Conservation (phyloP, 2,113 vertebrate genomes). For the Nothoprocta pentlandii region DNA sequence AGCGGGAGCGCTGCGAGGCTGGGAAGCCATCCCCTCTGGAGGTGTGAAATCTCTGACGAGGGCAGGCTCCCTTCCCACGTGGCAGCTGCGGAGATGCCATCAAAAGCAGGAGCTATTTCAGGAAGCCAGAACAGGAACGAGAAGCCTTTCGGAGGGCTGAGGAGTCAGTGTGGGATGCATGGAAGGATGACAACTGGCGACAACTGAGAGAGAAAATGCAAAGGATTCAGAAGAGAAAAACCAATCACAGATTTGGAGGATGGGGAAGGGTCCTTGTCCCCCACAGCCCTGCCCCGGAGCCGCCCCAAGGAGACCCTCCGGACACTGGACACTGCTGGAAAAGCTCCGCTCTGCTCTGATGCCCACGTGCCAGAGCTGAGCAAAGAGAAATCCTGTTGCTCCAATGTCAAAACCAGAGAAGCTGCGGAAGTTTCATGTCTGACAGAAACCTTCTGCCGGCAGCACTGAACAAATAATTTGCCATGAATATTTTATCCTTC, state of each 20-base stretch:
- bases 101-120: slow-evolving; percentile 48
- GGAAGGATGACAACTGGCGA: slow-evolving; percentile 30
- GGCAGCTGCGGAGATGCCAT: slow-evolving; percentile 50
- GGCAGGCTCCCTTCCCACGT: slow-evolving; percentile 51
- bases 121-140: slow-evolving; percentile 33
- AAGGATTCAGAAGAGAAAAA: neutral
- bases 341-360: neutral
- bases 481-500: neutral
- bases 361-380: neutral
- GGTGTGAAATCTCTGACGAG: slow-evolving; percentile 59
- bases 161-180: slow-evolving; percentile 7
- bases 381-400: neutral
- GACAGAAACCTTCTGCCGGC: neutral
- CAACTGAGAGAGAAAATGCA: neutral
- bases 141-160: slow-evolving; percentile 39
- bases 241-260: neutral
- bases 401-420: neutral
- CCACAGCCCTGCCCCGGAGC: neutral
- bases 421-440: neutral
- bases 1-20: slow-evolving; percentile 33
- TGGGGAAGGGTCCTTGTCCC: neutral
- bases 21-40: slow-evolving; percentile 44
- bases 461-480: neutral
- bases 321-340: neutral
- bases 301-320: neutral